Percentiles rank a stretch among this genome's conserved stretches.
phyloP scores from a whole-genome alignment of 2,797 vertebrate species.

The Knipowitschia caucasica region DNA sequence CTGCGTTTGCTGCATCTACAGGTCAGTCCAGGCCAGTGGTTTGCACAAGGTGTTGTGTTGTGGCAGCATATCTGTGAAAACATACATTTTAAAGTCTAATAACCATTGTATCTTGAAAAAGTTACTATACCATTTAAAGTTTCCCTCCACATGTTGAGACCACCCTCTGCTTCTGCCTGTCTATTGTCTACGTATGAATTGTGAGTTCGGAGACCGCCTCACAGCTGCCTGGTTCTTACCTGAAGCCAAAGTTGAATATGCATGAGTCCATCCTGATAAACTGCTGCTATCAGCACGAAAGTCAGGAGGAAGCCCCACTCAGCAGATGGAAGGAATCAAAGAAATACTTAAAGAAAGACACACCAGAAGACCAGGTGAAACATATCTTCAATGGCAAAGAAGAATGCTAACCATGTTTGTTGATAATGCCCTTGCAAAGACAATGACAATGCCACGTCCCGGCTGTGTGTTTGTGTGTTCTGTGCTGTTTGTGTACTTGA shows the following conservation, averaged over 20 bases:
- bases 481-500: conserved; percentile 46
- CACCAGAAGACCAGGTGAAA: conserved; percentile 26
- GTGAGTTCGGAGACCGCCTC: conserved; percentile 61
- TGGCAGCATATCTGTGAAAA: not conserved
- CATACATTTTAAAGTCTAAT: conserved; percentile 8
- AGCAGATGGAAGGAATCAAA: conserved; percentile 61
- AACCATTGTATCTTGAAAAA: conserved; percentile 22
- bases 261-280: conserved; percentile 70
- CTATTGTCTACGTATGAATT: conserved; percentile 45
- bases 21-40: not conserved
- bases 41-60: not conserved
- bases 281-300: conserved; percentile 75
- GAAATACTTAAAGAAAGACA: conserved; percentile 59
- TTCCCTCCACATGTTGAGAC: conserved; percentile 37
- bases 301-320: conserved; percentile 72
- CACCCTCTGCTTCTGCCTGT: conserved; percentile 21
- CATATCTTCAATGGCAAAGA: conserved; percentile 41
- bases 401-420: conserved; percentile 35
- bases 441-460: conserved; percentile 1
- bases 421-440: conserved; percentile 32
- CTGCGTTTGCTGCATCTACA: not conserved
- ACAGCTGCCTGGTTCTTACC: conserved; percentile 64
- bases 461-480: conserved; percentile 9
- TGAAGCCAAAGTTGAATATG: conserved; percentile 77
- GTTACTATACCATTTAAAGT: conserved; percentile 33